Evolutionary conservation across 2,113 vertebrate genomes (phyloP), one percentile per base, ranked within the genome.

Genomic region (Clarias batrachus): DNA sequence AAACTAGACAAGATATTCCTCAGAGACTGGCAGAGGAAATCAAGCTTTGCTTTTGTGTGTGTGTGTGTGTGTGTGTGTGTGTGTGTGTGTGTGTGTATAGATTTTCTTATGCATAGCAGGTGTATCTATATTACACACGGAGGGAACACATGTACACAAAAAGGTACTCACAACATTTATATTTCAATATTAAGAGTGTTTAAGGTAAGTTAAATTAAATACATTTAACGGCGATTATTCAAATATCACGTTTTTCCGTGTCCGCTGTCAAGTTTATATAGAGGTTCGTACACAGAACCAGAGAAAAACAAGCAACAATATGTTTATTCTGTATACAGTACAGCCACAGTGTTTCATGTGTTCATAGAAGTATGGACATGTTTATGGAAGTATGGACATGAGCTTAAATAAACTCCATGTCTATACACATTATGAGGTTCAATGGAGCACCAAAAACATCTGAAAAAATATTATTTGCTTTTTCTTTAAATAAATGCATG

Each of bases 1-100:
- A 81, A 90, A 84, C 85, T 81, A 87, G 83, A 85, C 59, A 30
- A 59, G n/a, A 84, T 62, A 70, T 41, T 81, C 77, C 62, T 77
- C 57, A 33, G 84, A 84, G 70, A 86, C 68, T 48, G 57, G 25
- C 33, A 16, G 41, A 85, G 76, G 71, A 81, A 88, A 78, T 87
- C 71, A 68, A 37, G 84, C 77, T 74, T 84, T 52, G 63, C 82
- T 90, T 84, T 86, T 78, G 62, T 78, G 52, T 84, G 54, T 87
- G 33, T 85, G 71, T 12, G 65, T 27, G 65, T 68, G 4, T 27
- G 25, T 10, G 52, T 17, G 27, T 78, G 52, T 71, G 63, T 70
- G 37, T 76, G 62, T 84, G 41, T 70, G 54, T 77, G 86, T 48
- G 14, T 27, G 68, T 77, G 59, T 70, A 17, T 52, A n/a, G 27